Evolutionary conservation across 2,888 invertebrate species (phyloP), one percentile per base, ranked within the genome.

Genomic region (Pseudoips prasinana): DNA sequence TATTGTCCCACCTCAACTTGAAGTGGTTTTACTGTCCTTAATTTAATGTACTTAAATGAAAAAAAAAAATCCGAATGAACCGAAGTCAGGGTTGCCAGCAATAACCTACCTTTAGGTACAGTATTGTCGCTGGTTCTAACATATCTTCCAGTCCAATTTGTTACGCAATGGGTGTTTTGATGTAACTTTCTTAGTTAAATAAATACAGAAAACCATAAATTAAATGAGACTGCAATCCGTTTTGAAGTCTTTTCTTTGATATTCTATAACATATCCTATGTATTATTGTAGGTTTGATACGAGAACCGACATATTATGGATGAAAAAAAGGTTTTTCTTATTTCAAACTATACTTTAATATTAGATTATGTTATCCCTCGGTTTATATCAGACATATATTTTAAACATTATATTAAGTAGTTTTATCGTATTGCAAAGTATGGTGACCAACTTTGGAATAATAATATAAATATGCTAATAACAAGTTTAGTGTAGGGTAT

Each of bases 211-310:
- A 73, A 80, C 63, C 68, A 78, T 81, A 81, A 62, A 61, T 77
- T 79, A 86, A 85, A 87, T 82, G 80, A 88, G 87, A 88, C 87
- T 88, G 87, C 85, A 83, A 80, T 66, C 67, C 53, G 57, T 56
- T 47, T n/a, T 5, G 4, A 14, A 2, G 33, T 55, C 7, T 20
- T 20, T n/a, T 20, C 2, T 20, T 20, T 20, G 7, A 20, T n/a
- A n/a, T n/a, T n/a, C n/a, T n/a, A n/a, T n/a, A n/a, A n/a, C n/a
- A n/a, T n/a, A n/a, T n/a, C n/a, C n/a, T n/a, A n/a, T n/a, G n/a
- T n/a, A n/a, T n/a, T n/a, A n/a, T n/a, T n/a, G n/a, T n/a, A n/a
- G n/a, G n/a, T n/a, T n/a, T n/a, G n/a, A n/a, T n/a, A n/a, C n/a
- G n/a, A n/a, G n/a, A n/a, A n/a, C n/a, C n/a, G n/a, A n/a, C n/a